Base-by-base conservation (phyloP, 2,113 vertebrate genomes). In the Anoura caudifer region DNA sequence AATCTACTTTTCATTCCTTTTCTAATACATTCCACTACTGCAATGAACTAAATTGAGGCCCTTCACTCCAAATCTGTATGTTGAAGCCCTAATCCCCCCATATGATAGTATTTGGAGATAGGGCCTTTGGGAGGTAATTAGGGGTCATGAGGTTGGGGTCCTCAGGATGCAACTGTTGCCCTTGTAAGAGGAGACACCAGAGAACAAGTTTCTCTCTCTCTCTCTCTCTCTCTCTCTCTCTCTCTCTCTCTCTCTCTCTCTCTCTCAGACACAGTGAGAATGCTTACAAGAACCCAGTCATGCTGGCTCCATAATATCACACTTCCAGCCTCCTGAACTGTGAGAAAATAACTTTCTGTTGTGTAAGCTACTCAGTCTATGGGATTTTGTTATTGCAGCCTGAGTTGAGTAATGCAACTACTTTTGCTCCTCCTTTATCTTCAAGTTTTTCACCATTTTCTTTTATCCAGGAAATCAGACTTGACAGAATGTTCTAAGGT, bases 401-500 rank as follows among this genome's bases (percentile, higher is more conserved):
- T 1, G 8, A 79, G 50, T 9, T 69, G 82, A 54, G 5, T 12
- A 79, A 95, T 41, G 47, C 17, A 77, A 41, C 61, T 59, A 45
- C 52, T 24, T 91, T 85, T 92, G 59, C 28, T 76, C 33, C 75
- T 82, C 52, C 73, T 82, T 2, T 28, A 56, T 77, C 76, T 92
- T 95, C 41, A 77, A 38, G 54, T 52, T 83, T 94, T 69, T 85
- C 41, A 76, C 41, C 20, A 70, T 38, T 81, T 92, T 90, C 73
- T 65, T 91, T 69, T 81, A 50, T 63, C 17, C 38, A 83, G 56
- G 45, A 90, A 92, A 77, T 33, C 45, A 61, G 76, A 56, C 36
- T 97, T 80, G 56, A 88, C 50, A 91, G 31, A 92, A 28, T 89
- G 50, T 65, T 70, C 38, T 59, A 90, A 90, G 86, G 28, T 47